Evolutionary conservation across 2,888 invertebrate species (phyloP).

Genomic region (Sclerodermus sp.): DNA sequence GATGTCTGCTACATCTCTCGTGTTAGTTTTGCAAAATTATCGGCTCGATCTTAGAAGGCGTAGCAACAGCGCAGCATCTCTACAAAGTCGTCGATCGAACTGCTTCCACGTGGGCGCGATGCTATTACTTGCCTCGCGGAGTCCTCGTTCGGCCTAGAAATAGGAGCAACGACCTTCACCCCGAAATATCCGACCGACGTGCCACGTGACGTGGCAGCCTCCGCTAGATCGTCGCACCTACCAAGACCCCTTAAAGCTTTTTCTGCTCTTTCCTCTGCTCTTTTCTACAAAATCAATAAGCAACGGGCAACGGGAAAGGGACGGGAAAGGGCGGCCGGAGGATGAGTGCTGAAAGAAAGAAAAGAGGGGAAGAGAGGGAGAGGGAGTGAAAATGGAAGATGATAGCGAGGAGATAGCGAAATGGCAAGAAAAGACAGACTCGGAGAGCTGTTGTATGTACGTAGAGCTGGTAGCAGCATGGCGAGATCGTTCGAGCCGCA

Average conservation of each 20-base stretch:
- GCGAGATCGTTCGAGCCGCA: conserved; percentile 47
- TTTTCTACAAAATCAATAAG: too few relatives aligned
- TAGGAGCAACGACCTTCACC: conserved; percentile 13
- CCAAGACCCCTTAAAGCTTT: too few relatives aligned
- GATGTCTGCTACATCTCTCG: neutral
- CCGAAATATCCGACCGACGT: conserved; percentile 6
- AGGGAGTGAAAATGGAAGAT: too few relatives aligned
- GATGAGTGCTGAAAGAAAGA: too few relatives aligned
- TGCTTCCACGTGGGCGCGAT: conserved; percentile 14
- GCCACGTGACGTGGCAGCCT: too few relatives aligned
- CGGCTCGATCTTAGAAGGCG: conserved; percentile 4
- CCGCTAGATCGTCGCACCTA: too few relatives aligned
- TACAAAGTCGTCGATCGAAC: conserved; percentile 10
- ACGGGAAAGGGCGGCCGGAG: too few relatives aligned
- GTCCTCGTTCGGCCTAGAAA: conserved; percentile 9
- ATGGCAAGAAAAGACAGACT: neutral
- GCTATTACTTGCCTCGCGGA: conserved; percentile 9
- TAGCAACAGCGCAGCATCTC: conserved; percentile 1
- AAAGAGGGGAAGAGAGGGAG: too few relatives aligned
- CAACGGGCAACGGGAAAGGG: too few relatives aligned
- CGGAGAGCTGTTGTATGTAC: conserved; percentile 8
- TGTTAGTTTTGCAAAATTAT: conserved; percentile 20
- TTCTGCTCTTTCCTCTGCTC: too few relatives aligned
- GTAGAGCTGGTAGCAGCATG: conserved; percentile 39
- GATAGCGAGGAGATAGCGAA: neutral